Evolutionary conservation across 2,113 vertebrate species (phyloP).

Genomic region (Mirounga angustirostris): DNA sequence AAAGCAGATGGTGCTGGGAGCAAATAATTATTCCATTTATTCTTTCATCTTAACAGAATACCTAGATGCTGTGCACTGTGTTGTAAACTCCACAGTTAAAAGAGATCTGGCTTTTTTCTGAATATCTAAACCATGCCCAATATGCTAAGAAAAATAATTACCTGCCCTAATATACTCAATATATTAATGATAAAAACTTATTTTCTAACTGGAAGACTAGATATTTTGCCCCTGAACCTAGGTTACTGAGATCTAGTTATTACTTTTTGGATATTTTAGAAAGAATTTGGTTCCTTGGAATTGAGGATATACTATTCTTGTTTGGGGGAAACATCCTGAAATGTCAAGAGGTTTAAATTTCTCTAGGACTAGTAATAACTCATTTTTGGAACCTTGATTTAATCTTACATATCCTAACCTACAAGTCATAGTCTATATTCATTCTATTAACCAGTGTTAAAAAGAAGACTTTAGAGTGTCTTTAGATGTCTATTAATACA

Average conservation of each 20-base stretch:
- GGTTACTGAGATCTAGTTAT: background rate
- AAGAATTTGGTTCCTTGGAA: constrained; percentile 23
- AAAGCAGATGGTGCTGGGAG: background rate
- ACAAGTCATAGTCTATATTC: background rate
- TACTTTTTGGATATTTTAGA: constrained; percentile 14
- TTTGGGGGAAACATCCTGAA: background rate
- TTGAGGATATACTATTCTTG: background rate
- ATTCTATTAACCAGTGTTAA: constrained; percentile 11
- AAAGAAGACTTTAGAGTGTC: background rate
- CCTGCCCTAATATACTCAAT: background rate
- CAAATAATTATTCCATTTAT: constrained; percentile 23
- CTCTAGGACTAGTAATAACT: background rate
- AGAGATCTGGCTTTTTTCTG: background rate
- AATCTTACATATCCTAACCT: background rate
- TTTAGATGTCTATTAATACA: constrained; percentile 1
- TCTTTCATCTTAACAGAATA: constrained; percentile 9
- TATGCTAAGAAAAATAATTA: background rate
- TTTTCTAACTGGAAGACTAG: background rate
- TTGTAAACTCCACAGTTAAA: background rate
- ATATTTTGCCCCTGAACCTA: constrained; percentile 6
- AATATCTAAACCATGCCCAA: background rate
- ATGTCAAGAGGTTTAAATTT: constrained; percentile 45
- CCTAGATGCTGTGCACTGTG: background rate
- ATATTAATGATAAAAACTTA: background rate
- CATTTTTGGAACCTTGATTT: background rate